Base-by-base conservation (phyloP, 2,113 vertebrate species). In the Choloepus hoffmanni region DNA sequence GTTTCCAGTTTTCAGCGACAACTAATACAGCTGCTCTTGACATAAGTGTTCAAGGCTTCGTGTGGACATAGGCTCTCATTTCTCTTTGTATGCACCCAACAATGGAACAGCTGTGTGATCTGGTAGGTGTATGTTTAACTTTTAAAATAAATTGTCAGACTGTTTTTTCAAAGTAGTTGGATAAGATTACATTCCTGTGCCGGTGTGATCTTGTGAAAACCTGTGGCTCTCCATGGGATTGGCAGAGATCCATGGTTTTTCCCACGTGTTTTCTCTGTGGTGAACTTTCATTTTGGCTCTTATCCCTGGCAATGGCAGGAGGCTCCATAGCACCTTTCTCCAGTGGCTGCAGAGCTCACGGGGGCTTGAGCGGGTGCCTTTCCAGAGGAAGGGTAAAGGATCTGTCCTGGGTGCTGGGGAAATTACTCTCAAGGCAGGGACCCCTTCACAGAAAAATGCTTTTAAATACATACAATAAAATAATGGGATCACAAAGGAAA, bases 401-500 rank as follows among this genome's bases (percentile, higher is more conserved):
- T 87, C 62, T 30, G 24, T 53, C 28, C 53, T 85, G 36, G 45
- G 62, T 83, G 13, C 55, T 78, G 16, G 18, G 50, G 45, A 92
- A 81, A 63, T 19, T n/a, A 28, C n/a, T 85, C n/a, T 78, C 2
- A 68, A 93, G 18, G 36, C 68, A 7, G 23, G 73, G 48, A 77
- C 18, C 13, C 23, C 62, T 74, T 84, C 43, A 60, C 11, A 62
- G 77, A 40, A 79, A 95, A 79, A 48, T 21, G 4, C 23, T 68
- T 91, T 93, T 36, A 93, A 95, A 85, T 92, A 55, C 67, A 90
- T 60, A 68, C 62, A 90, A 77, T 81, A 72, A 94, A 89, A 85
- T 28, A 77, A 36, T 94, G 30, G 50, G 14, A 92, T 88, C 68
- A 62, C 30, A 83, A 87, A 63, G 33, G 84, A 76, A 85, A 79